Base-by-base conservation (phyloP, 2,113 vertebrate species). In the Petaurus breviceps region DNA sequence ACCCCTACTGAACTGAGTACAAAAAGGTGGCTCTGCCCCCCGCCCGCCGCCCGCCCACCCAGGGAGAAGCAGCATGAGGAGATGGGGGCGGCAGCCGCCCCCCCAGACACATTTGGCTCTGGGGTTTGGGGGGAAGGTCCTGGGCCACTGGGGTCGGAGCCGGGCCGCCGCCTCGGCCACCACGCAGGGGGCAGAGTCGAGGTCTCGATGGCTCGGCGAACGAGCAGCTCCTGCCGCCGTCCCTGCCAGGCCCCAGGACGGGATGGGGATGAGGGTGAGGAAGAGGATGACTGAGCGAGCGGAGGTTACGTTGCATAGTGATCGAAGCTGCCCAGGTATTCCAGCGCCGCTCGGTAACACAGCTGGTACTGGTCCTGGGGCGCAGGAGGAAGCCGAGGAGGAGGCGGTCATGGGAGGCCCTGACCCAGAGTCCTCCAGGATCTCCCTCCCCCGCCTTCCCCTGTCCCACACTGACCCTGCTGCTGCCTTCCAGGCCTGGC, bases 241-340 rank as follows among this genome's bases (percentile, higher is more conserved):
- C 98, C 98, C 98, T 23, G 98, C 98, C 97, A 97, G 98, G 98
- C 97, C 98, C 98, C 98, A 94, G 25, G 94, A 97, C 46, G 94
- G 97, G 98, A 97, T 37, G 31, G 98, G 98, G 5, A 97, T 97
- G 98, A 97, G 98, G 98, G 98, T 98, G 98, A 98, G 97, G 61
- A 37, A 25, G 54, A 55, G 54, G 54, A 55, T 25, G 53, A 55
- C 26, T 37, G 61, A 37, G 61, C 7, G 61, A 68, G 97, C 98
- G 98, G 97, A 98, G 98, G 99, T 99, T 99, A 99, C 99, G 99
- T 99, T 99, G 99, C 99, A 99, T 99, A 99, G 99, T 99, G 99
- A 98, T 99, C 99, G 31, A 99, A 99, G 99, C 99, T 99, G 98
- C 99, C 99, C 92, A 99, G 99, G 98, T 99, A 99, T 98, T 99